A percentile compares a stretch with the other conserved stretches of the same genome.
These are phyloP conservation scores for Excalfactoria chinensis DNA, from an alignment of 2,113 vertebrate genomes.

Conservation along the genomic window DNA sequence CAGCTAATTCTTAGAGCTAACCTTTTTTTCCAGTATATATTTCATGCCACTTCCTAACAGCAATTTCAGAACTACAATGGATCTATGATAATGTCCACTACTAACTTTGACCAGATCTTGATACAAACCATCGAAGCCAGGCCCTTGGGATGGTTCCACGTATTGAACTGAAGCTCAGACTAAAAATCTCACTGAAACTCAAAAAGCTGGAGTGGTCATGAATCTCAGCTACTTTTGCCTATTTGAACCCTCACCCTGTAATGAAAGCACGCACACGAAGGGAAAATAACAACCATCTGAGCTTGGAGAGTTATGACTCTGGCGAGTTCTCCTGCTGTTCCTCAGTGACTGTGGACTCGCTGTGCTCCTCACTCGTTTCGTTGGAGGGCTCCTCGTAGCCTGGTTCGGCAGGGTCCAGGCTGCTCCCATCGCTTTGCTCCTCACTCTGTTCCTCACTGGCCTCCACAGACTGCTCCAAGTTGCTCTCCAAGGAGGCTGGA, in stretches of 20 bases:
- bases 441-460: slow-evolving; percentile 69
- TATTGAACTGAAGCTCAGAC: slow-evolving; percentile 68
- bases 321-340: slow-evolving; percentile 59
- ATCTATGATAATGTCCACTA: slow-evolving; percentile 63
- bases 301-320: slow-evolving; percentile 54
- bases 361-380: slow-evolving; percentile 72
- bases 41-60: slow-evolving; percentile 69
- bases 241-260: slow-evolving; percentile 73
- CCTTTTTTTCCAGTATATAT: slow-evolving; percentile 68
- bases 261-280: slow-evolving; percentile 71
- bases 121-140: slow-evolving; percentile 49
- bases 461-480: slow-evolving; percentile 70
- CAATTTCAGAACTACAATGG: slow-evolving; percentile 69
- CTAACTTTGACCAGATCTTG: slow-evolving; percentile 71
- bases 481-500: slow-evolving; percentile 70
- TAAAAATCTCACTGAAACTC: slow-evolving; percentile 68
- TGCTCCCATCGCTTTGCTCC: slow-evolving; percentile 78
- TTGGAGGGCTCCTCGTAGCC: slow-evolving; percentile 66
- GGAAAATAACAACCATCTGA: slow-evolving; percentile 34
- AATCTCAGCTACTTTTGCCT: slow-evolving; percentile 60
- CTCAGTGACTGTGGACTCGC: slow-evolving; percentile 43
- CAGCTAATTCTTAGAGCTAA: slow-evolving; percentile 57
- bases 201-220: slow-evolving; percentile 56
- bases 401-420: slow-evolving; percentile 63
- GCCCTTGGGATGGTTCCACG: slow-evolving; percentile 66